Evolutionary conservation across 2,888 invertebrate species (phyloP).

Genomic region (Stenoptilia bipunctidactyla): DNA sequence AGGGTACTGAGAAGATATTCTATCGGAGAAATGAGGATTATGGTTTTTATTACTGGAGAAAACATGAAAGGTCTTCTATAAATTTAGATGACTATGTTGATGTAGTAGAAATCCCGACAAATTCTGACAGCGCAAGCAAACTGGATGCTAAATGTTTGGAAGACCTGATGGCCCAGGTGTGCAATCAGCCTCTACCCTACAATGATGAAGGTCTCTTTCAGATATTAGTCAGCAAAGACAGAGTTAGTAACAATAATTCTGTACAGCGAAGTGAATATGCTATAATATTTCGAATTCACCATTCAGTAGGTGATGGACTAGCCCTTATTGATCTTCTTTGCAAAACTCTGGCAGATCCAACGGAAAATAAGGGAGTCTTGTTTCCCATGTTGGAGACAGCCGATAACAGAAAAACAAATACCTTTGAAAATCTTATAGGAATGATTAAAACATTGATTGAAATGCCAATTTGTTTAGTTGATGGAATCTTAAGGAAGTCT

Average conservation of each 20-base stretch:
- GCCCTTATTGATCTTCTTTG: constrained; percentile 58
- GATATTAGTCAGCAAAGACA: constrained; percentile 47
- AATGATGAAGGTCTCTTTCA: constrained; percentile 60
- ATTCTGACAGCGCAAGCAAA: constrained; percentile 13
- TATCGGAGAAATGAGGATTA: constrained; percentile 45
- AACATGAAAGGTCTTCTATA: constrained; percentile 34
- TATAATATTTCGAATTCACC: constrained; percentile 65
- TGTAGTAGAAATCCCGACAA: constrained; percentile 36
- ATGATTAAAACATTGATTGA: constrained; percentile 27
- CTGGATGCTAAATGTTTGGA: constrained; percentile 35
- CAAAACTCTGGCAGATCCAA: constrained; percentile 47
- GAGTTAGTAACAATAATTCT: constrained; percentile 21
- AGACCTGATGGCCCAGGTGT: constrained; percentile 37
- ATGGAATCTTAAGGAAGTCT: constrained; percentile 29
- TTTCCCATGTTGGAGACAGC: constrained; percentile 20
- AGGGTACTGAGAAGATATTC: constrained; percentile 41
- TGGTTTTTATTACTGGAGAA: constrained; percentile 67
- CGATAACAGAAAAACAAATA: constrained; percentile 15
- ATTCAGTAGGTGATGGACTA: constrained; percentile 66
- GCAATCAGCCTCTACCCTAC: constrained; percentile 49
- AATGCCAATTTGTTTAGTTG: constrained; percentile 30
- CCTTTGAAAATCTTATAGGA: constrained; percentile 20
- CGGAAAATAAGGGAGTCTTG: constrained; percentile 17
- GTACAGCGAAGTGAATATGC: constrained; percentile 32
- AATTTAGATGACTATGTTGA: constrained; percentile 51